Percentiles rank a stretch among this genome's conserved stretches.
phyloP scores from a whole-genome alignment of 1,140 invertebrate genomes.

The Pteromalus puparum region DNA sequence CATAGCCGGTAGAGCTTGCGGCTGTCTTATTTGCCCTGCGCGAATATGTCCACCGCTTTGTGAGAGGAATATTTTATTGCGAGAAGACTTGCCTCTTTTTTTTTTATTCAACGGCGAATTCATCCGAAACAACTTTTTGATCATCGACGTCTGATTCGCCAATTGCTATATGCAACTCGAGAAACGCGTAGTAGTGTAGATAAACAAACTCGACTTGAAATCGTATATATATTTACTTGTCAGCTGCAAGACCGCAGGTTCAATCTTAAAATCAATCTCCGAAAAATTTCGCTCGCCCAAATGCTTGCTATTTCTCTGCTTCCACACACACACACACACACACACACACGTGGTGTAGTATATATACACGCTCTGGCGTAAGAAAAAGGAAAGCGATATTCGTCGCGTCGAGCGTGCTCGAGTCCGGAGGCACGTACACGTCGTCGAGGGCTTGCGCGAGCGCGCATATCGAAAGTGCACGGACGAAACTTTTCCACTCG shows the following conservation, averaged over 20 bases:
- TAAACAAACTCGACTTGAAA: too few relatives aligned
- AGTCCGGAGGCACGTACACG: neutral
- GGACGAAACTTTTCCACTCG: constrained; percentile 35
- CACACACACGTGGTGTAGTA: neutral
- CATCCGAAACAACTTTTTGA: neutral
- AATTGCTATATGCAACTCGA: too few relatives aligned
- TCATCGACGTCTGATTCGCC: too few relatives aligned
- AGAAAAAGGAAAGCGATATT: constrained; percentile 23
- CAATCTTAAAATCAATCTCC: constrained; percentile 27
- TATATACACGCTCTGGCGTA: neutral
- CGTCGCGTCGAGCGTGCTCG: constrained; percentile 10
- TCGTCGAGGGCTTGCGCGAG: neutral
- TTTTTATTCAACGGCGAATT: too few relatives aligned
- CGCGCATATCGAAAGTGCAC: constrained; percentile 18
- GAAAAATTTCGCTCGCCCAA: constrained; percentile 3
- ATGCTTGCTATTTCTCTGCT: neutral
- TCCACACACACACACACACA: too few relatives aligned
- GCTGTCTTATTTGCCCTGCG: neutral
- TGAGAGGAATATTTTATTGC: constrained; percentile 1
- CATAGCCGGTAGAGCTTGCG: neutral
- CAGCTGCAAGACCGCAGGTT: neutral
- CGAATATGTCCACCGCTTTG: constrained; percentile 1
- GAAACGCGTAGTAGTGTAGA: too few relatives aligned
- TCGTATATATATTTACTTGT: too few relatives aligned
- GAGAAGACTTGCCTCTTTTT: too few relatives aligned